Evolutionary conservation across 2,888 invertebrate genomes (phyloP), one percentile per base, ranked within the genome.

Genomic region (Tricholauxania praeusta): DNA sequence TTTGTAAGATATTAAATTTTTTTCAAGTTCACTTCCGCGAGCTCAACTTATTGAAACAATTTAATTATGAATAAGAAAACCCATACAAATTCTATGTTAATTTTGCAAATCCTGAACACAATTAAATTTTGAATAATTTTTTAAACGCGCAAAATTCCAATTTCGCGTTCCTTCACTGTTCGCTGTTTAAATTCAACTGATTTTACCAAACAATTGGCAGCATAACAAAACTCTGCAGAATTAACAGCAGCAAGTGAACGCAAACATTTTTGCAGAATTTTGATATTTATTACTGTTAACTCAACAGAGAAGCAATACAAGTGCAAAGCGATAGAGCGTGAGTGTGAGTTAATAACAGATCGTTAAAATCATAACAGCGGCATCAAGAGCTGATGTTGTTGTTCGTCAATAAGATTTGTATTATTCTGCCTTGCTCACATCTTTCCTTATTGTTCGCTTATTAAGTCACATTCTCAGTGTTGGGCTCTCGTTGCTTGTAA

Each of bases 111-210:
- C 39, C 39, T 39, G 39, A 39, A 10, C 39, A 10, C 39, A 39
- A 39, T 7, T 39, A 8, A 39, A 39, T 39, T 39, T 39, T 39
- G 39, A 39, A 39, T 10, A 8, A 32, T 55, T 47, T 57, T 49
- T n/a, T 51, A 51, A 51, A 49, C 64, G 51, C 64, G 49, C 51
- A 14, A 12, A 28, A 3, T 15, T 2, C 6, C 12, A 49, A 14
- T 15, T 49, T 64, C 64, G 51, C 64, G 64, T 22, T 22, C 22
- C 64, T 15, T n/a, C 19, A 19, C 19, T 53, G 83, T 81, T 82
- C 84, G 83, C 83, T 82, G 79, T 75, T 80, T 79, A 80, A 76
- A 80, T 79, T 79, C 79, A 81, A 84, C 82, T 84, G 82, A 84
- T 79, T 80, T 82, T 77, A 79, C 78, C 78, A 79, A 80, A 78